Evolutionary conservation across 2,888 invertebrate species (phyloP).

Genomic region (Uloborus plumipes): DNA sequence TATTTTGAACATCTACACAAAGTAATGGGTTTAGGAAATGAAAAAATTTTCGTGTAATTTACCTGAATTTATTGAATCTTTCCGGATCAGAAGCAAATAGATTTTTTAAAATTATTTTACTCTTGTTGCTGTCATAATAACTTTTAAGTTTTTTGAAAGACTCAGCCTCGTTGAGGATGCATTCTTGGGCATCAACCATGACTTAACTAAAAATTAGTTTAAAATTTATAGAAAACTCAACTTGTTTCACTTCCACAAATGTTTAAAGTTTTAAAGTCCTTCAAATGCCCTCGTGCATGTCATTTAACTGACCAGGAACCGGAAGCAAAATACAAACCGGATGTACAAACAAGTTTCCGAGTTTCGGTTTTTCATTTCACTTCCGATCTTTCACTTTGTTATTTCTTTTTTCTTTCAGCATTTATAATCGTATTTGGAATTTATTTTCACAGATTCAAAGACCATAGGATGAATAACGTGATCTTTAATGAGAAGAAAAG

Average conservation of each 20-base stretch:
- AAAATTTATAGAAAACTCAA: neutral
- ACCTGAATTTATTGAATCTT: slow-evolving; percentile 93
- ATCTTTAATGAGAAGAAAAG: no score
- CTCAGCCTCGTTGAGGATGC: slow-evolving; percentile 76
- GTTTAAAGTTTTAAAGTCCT: slow-evolving; percentile 27
- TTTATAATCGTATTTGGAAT: no score
- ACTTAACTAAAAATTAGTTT: neutral
- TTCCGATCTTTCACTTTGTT: neutral
- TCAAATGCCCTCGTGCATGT: slow-evolving; percentile 48
- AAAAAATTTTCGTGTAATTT: slow-evolving; percentile 66
- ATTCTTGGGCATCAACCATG: slow-evolving; percentile 37
- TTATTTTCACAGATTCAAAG: no score
- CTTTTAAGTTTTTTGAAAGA: slow-evolving; percentile 83
- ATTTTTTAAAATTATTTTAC: slow-evolving; percentile 84
- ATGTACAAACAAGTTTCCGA: neutral
- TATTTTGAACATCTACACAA: neutral
- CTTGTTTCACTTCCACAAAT: neutral
- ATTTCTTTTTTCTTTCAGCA: slow-evolving; percentile 7
- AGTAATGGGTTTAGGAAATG: neutral
- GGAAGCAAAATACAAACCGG: slow-evolving; percentile 2
- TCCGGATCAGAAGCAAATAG: slow-evolving; percentile 85
- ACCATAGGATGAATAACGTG: no score
- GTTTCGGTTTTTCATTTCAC: neutral
- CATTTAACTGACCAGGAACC: slow-evolving; percentile 27
- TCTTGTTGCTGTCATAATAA: slow-evolving; percentile 80